A percentile compares a stretch with the other conserved stretches of the same genome.
These are phyloP conservation scores for Cygnus atratus DNA, from an alignment of 2,113 vertebrate genomes.

Conservation along the genomic window DNA sequence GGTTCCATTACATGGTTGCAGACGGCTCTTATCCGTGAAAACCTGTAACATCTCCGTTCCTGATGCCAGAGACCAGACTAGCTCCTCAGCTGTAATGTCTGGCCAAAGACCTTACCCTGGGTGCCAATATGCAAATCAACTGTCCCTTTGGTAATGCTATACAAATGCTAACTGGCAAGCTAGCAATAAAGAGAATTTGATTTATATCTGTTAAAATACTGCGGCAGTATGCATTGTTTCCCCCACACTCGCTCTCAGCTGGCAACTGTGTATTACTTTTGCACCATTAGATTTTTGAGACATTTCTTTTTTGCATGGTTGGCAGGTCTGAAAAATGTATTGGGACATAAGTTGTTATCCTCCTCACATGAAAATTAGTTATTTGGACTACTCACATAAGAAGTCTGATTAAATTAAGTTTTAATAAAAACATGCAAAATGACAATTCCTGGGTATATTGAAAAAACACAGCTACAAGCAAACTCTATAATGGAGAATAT, in stretches of 20 bases:
- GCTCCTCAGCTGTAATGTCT: not conserved
- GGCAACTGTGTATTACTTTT: not conserved
- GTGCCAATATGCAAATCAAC: not conserved
- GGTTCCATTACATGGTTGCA: not conserved
- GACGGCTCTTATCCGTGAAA: not conserved
- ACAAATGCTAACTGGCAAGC: not conserved
- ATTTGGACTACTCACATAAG: not conserved
- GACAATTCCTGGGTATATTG: not conserved
- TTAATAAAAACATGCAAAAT: not conserved
- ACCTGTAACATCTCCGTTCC: not conserved
- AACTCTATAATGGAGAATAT: not conserved
- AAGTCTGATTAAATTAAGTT: not conserved
- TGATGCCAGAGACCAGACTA: not conserved
- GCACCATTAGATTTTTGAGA: not conserved
- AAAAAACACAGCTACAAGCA: not conserved
- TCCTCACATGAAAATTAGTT: not conserved
- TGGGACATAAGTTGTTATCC: not conserved
- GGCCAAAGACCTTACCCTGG: not conserved
- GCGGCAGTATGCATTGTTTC: not conserved
- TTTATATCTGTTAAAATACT: not conserved
- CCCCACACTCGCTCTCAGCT: not conserved
- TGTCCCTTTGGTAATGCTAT: not conserved
- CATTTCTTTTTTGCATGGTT: not conserved
- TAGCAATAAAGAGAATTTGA: not conserved
- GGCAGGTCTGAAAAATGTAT: not conserved